Base-by-base conservation (phyloP, 2,113 vertebrate genomes). In the Saguinus imperator region DNA sequence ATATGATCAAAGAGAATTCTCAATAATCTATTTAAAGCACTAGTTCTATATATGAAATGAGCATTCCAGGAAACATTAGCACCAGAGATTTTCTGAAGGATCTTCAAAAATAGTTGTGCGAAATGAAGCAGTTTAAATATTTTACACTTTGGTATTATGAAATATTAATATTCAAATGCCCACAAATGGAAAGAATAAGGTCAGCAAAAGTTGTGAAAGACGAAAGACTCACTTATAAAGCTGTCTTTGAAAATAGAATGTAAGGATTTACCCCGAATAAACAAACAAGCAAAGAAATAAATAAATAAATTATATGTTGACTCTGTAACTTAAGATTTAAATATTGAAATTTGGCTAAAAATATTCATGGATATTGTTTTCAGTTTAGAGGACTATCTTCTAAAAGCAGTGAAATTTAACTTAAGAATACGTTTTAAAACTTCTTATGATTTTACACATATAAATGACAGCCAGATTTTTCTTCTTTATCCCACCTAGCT, bases 121-220 rank as follows among this genome's bases (percentile, higher is more conserved):
- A 95, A 94, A 89, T 43, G 35, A 91, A 37, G 75, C 48, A 87
- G 58, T 83, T 92, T 97, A 92, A 94, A 95, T 96, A 96, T 95
- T 96, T 98, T 94, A 96, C 87, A 96, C 76, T 93, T 87, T 80
- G 40, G 37, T 73, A 85, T 92, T 94, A 89, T 58, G 17, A 98
- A 98, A 97, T 87, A 95, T 89, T 96, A 92, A 97, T 95, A 43
- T 55, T 89, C 48, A 88, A 87, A 92, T 43, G 85, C 55, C 52
- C 8, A 81, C 81, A 95, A 73, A 72, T 83, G 40, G 52, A 85
- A 96, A 76, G 40, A 85, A 75, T 85, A 82, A 94, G 94, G 96
- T 94, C 91, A 64, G 72, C 6, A 68, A n/a, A 94, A 93, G 10
- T 75, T 84, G 87, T 92, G 20, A 57, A 95, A 72, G 45, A 94